phyloP scores from a whole-genome alignment of 2,888 invertebrate genomes.

The Meta bourneti region DNA sequence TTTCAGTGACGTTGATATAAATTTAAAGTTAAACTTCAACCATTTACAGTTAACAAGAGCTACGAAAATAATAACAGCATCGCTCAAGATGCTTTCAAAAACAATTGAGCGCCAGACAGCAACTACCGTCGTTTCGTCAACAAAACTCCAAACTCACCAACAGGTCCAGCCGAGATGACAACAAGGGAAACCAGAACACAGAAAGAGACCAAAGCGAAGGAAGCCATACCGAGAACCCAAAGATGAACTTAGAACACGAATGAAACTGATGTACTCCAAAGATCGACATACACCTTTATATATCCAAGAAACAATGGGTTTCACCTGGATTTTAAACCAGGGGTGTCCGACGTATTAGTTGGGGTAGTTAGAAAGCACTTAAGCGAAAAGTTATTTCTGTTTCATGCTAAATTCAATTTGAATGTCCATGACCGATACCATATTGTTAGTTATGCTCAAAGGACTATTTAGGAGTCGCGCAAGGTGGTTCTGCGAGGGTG shows the following conservation, averaged over 20 bases:
- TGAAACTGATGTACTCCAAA: background rate
- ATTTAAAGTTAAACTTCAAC: no score
- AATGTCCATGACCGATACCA: conserved; percentile 42
- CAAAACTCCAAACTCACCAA: conserved; percentile 43
- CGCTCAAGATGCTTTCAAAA: no score
- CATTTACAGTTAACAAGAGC: no score
- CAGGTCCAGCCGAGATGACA: conserved; percentile 7
- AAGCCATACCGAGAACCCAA: conserved; percentile 1
- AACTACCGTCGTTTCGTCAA: no score
- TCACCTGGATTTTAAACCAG: conserved; percentile 23
- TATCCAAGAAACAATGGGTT: conserved; percentile 11
- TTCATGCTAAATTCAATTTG: conserved; percentile 56
- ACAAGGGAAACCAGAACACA: background rate
- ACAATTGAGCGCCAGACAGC: no score
- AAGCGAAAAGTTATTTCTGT: conserved; percentile 57
- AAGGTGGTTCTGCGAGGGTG: conserved; percentile 1
- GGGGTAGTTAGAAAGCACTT: conserved; percentile 40
- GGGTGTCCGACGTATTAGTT: conserved; percentile 27
- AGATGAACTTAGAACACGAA: background rate
- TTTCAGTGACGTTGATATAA: no score
- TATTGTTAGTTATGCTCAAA: no score
- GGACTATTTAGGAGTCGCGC: conserved; percentile 21
- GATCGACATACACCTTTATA: conserved; percentile 10
- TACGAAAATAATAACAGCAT: no score
- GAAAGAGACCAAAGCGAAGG: background rate